Base-by-base conservation (phyloP, 2,888 invertebrate genomes). In the Eumacrocentrus americanus region DNA sequence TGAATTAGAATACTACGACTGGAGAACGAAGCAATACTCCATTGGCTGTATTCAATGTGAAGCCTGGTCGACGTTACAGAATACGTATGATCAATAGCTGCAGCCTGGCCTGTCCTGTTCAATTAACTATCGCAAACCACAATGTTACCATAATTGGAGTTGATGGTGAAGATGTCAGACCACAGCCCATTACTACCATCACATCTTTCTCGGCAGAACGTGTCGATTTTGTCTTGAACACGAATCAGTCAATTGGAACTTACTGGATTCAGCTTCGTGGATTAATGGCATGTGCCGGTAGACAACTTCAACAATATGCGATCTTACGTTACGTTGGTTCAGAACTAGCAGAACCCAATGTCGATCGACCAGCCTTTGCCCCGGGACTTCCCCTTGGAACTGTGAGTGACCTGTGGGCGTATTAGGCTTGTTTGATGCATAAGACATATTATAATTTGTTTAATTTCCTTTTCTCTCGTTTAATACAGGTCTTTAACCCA, bases 401-500 rank as follows among this genome's bases (percentile, higher is more conserved):
- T 46, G 81, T 80, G 66, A 79, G 74, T 72, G 12, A 35, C 23
- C n/a, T n/a, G n/a, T n/a, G n/a, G n/a, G n/a, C n/a, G n/a, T n/a
- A n/a, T 16, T 29, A 6, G 29, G 25, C 16, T 14, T 11, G 7
- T 9, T 12, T 42, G 16, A 44, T 34, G 40, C 3, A 48, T 23
- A 16, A 16, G 11, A 44, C 2, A 18, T 44, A 6, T 44, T 44
- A 20, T 9, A 18, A 12, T 38, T 38, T 12, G n/a, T 35, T 52
- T 22, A 2, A 38, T 38, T 25, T 14, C 12, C 18, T 70, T 70
- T n/a, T 29, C 29, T n/a, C n/a, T n/a, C n/a, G n/a, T n/a, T n/a
- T n/a, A n/a, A n/a, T n/a, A n/a, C 70, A 91, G 92, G 88, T 90
- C n/a, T 80, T 92, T 76, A 92, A 92, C 82, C 90, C 91, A 1